Evolutionary conservation across 2,797 vertebrate species (phyloP), one percentile per base, ranked within the genome.

Genomic region (Acanthis flammea): DNA sequence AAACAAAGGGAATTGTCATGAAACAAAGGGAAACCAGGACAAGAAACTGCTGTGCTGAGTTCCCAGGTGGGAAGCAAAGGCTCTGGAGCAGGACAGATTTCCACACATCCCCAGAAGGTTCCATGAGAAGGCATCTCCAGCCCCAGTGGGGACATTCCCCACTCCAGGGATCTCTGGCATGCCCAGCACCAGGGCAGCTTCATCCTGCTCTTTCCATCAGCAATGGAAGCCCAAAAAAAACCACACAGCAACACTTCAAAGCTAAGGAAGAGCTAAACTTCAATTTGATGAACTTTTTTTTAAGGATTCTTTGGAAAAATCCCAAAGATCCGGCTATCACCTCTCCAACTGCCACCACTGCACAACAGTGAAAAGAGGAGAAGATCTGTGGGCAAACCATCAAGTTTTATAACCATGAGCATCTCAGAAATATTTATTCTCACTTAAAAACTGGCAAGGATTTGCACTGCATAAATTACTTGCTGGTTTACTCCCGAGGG

Each of bases 391-490:
- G 42, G 90, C 72, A 92, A 72, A n/a, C 12, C 44, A 28, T 54
- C 88, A 83, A 63, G 47, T 68, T 87, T 71, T 33, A 30, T 24
- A 90, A 68, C 39, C 54, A 58, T 1, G 10, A 54, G 21, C 19
- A 73, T 21, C 44, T 88, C 45, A 67, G 62, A 88, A 78, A 58
- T 57, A 67, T 41, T 92, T 88, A 79, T 73, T 85, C 44, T 89
- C 55, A 28, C 51, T 82, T 72, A 9, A 53, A 91, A 84, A 50
- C 5, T 37, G 35, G 44, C 66, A 45, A 37, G 44, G 66, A 30
- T 73, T 89, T 71, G 63, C 85, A 73, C n/a, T 66, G 79, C 86
- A 83, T 88, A 70, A 91, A 79, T 88, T 68, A 73, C 50, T 86
- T 62, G 55, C 45, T 67, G 41, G 50, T 89, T 86, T 75, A 30